Evolutionary conservation across 2,113 vertebrate genomes (phyloP).

Genomic region (Corythaeola cristata): DNA sequence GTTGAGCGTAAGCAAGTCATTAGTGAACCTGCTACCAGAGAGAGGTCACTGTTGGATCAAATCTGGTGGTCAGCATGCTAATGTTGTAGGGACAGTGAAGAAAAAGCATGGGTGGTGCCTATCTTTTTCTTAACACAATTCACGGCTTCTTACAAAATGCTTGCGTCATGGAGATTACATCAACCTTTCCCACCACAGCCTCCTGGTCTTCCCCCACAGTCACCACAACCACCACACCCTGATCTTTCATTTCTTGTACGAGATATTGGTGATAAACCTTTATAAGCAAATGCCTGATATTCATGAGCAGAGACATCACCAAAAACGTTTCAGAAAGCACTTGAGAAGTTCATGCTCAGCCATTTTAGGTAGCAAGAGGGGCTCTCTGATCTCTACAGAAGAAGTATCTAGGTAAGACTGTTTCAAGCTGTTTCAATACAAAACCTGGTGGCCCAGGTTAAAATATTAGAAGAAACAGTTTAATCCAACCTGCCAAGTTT

Average conservation of each 20-base stretch:
- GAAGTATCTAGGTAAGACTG: not conserved
- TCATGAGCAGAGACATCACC: not conserved
- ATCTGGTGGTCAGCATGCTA: not conserved
- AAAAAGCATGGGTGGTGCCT: not conserved
- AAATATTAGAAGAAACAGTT: not conserved
- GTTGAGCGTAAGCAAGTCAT: fast-evolving
- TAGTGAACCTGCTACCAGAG: not conserved
- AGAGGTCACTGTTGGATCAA: not conserved
- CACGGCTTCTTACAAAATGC: not conserved
- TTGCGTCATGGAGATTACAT: not conserved
- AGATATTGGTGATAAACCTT: not conserved
- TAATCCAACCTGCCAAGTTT: not conserved
- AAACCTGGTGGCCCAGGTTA: not conserved
- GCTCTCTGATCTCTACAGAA: not conserved
- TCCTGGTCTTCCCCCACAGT: not conserved
- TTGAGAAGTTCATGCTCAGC: not conserved
- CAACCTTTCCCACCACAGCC: not conserved
- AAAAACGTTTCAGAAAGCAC: not conserved
- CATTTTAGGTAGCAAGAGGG: not conserved
- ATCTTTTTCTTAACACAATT: not conserved
- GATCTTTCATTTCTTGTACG: not conserved
- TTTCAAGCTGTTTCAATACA: not conserved
- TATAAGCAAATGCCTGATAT: not conserved
- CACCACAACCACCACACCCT: not conserved
- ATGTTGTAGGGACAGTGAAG: not conserved